Evolutionary conservation across 2,113 vertebrate species (phyloP), one percentile per base, ranked within the genome.

Genomic region (Tragelaphus imberbis): DNA sequence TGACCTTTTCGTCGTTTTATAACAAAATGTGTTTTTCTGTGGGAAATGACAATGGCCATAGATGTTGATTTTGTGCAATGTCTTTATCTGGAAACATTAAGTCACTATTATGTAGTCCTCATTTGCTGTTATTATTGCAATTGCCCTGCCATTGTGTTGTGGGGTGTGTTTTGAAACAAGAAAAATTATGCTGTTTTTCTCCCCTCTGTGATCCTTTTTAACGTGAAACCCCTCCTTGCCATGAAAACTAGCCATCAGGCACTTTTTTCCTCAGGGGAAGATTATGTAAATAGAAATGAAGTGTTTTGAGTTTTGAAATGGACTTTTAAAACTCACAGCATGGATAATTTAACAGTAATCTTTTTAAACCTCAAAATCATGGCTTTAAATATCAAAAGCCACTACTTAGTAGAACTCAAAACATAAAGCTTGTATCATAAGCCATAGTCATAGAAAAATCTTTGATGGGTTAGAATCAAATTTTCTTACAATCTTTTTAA

Each of bases 81-180:
- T 51, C 61, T 97, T 96, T 86, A 90, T 63, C 23, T 90, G 44
- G 23, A 95, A 86, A 58, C 28, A 81, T 80, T 75, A 93, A 59
- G 53, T 44, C 19, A 93, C 47, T 28, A 30, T 17, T 11, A 19
- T 44, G 23, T 23, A 19, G 0, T 11, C 23, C 36, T 59, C 15
- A 16, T n/a, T 56, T 84, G 93, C 89, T 94, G 14, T 61, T 77
- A 30, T 58, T 49, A 81, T 33, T 92, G 6, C 1, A 30, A 28
- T 11, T 87, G 77, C 58, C 14, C 16, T 84, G 49, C 25, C 33
- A 7, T 85, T 79, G 49, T 59, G 30, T 88, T 7, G 9, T 85
- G 2, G 7, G 23, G 53, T 51, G 3, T 81, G 71, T 65, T 75
- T 84, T 92, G 55, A 85, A 91, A 91, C 3, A 55, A 61, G 33